Base-by-base conservation (phyloP, 1,140 invertebrate species). In the Euura saliciscinereae region DNA sequence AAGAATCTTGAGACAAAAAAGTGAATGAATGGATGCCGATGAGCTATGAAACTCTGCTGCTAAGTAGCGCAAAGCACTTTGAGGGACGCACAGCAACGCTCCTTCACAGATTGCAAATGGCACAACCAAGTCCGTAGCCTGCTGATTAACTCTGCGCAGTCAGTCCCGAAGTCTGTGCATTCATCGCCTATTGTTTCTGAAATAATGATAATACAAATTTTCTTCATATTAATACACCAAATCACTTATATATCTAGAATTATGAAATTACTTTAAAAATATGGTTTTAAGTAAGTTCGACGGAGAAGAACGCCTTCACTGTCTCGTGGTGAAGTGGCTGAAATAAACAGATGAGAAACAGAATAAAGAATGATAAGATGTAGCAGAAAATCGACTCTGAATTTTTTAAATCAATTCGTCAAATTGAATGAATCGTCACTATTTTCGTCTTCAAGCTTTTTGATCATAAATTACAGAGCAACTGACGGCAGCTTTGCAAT, bases 101-200 rank as follows among this genome's bases (percentile, higher is more conserved):
- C 84, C 82, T 79, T 86, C 79, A 86, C 83, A 81, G 85, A 85
- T 86, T 86, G 84, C 78, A 87, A 78, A 86, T 86, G 86, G 84
- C 86, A 87, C 85, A 88, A 84, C 86, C 86, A 87, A 81, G 82
- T 84, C 82, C 84, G 85, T 82, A 88, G 85, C 86, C 86, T 88
- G 80, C 83, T 80, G 75, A 88, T 88, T 83, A 86, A 79, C 80
- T 86, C 85, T 77, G 85, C 85, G 84, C 86, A 88, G 83, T 88
- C 85, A 82, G 85, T 80, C 69, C 82, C 85, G 68, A 80, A 77
- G 71, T 88, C 86, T 75, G 73, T 80, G 79, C 86, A 87, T 78
- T 87, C 86, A 86, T 79, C 86, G 84, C 71, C 85, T 84, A 79
- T 84, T 86, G 78, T 81, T 87, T 71, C 84, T 85, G 71, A 6